phyloP scores from a whole-genome alignment of 1,140 invertebrate species.

The Euura saliciscinereae region DNA sequence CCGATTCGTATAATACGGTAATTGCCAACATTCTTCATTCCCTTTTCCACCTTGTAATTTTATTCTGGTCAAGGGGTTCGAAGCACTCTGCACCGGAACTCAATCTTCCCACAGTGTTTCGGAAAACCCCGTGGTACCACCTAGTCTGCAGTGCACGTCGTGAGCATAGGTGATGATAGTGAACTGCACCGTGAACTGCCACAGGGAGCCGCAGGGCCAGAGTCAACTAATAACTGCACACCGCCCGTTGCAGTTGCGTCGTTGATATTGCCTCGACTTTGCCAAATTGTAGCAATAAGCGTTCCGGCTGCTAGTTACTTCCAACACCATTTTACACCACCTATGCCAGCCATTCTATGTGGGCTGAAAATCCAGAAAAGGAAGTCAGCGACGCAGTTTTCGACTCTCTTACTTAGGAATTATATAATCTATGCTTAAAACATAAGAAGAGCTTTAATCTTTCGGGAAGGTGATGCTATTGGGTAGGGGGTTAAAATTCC shows the following conservation, averaged over 20 bases:
- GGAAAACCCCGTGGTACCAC: background rate
- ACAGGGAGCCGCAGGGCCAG: background rate
- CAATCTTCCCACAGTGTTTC: too few relatives aligned
- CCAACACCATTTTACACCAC: constrained; percentile 19
- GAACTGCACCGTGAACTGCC: background rate
- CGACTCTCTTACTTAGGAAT: too few relatives aligned
- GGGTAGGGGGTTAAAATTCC: too few relatives aligned
- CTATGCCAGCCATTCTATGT: too few relatives aligned
- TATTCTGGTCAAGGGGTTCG: too few relatives aligned
- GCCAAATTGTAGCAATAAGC: constrained; percentile 46
- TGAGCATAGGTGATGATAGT: background rate
- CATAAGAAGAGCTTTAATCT: too few relatives aligned
- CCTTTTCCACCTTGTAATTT: background rate
- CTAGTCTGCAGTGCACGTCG: background rate
- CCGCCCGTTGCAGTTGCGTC: constrained; percentile 5
- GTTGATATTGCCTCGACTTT: constrained; percentile 32
- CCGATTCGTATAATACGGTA: background rate
- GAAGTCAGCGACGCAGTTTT: too few relatives aligned
- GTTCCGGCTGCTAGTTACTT: constrained; percentile 25
- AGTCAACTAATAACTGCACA: constrained; percentile 4
- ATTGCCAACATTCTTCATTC: background rate
- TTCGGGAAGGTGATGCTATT: too few relatives aligned
- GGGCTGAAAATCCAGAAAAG: too few relatives aligned
- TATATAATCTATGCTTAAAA: too few relatives aligned
- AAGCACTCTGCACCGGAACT: too few relatives aligned